Evolutionary conservation across 2,797 vertebrate species (phyloP), one percentile per base, ranked within the genome.

Genomic region (Vireo griseus): DNA sequence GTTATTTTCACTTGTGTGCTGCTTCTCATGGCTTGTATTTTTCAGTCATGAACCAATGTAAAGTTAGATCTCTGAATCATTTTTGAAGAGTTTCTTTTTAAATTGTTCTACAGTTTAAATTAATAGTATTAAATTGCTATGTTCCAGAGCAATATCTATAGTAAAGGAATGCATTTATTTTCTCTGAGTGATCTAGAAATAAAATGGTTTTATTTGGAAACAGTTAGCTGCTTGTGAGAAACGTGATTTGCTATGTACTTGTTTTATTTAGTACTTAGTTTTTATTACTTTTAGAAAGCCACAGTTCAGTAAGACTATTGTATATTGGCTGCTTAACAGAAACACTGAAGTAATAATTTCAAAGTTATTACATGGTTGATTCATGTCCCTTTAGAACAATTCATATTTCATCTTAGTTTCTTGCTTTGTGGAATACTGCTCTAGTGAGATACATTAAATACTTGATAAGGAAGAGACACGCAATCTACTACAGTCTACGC

Each of bases 291-390:
- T 39, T 51, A 26, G 31, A 86, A 92, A 84, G 18, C 25, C 22
- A 40, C 14, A 13, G 8, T 68, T 77, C 31, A 58, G 10, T 77
- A 52, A 31, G 52, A 54, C 10, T 31, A 0, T 20, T 84, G 12
- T 31, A 12, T 61, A 31, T 68, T 86, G 73, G 11, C 54, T 78
- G 31, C 51, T 47, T 86, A 68, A 58, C 79, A 67, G 69, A 75
- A 69, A 29, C 21, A n/a, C 6, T 61, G 39, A 69, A 55, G 13
- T 61, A 58, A 39, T 59, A 29, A 66, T 74, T 88, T 74, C 37
- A 16, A 39, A 74, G 44, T 77, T 0, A 0, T 5, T 62, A 31
- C 0, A 0, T 1, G 2, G 20, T 52, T 86, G 33, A 47, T 74
- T 67, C 0, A 14, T 42, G 92, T 88, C 12, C 2, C 8, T 48